Evolutionary conservation across 1,140 invertebrate species (phyloP).

Genomic region (Zaprionus camerounensis): DNA sequence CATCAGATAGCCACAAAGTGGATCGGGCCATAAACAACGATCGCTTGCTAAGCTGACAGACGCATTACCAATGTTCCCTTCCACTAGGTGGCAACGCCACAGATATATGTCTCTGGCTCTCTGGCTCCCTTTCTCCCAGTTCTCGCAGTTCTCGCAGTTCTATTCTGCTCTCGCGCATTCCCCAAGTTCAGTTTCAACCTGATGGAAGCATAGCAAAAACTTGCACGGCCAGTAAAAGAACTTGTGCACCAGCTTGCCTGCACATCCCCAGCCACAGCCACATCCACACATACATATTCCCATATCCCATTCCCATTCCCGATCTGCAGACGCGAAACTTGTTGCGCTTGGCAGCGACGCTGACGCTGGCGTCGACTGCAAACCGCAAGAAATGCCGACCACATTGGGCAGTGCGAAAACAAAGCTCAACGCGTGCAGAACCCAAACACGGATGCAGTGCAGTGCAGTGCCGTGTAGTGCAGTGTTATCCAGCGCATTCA

Average conservation of each 20-base stretch:
- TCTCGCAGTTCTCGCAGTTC: constrained; percentile 12
- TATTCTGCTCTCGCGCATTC: constrained; percentile 49
- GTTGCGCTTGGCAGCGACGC: constrained; percentile 45
- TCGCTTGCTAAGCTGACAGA: constrained; percentile 54
- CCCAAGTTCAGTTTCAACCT: constrained; percentile 51
- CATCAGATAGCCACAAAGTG: constrained; percentile 63
- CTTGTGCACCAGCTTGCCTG: constrained; percentile 48
- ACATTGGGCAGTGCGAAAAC: constrained; percentile 70
- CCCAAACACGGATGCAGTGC: constrained; percentile 42
- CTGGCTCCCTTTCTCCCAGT: constrained; percentile 25
- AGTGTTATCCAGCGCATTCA: too few relatives aligned
- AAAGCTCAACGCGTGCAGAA: constrained; percentile 77
- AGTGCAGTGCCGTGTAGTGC: neutral
- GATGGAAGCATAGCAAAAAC: constrained; percentile 50
- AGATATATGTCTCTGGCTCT: neutral
- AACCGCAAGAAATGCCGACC: constrained; percentile 21
- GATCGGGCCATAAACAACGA: constrained; percentile 38
- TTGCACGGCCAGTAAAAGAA: constrained; percentile 72
- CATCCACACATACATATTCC: constrained; percentile 5
- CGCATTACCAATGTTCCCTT: constrained; percentile 11
- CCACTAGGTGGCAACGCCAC: constrained; percentile 36
- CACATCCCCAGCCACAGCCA: neutral
- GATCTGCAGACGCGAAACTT: constrained; percentile 42
- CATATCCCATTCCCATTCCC: constrained; percentile 26
- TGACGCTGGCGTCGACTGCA: constrained; percentile 7